phyloP scores from a whole-genome alignment of 2,113 vertebrate genomes.

The Clarias batrachus region DNA sequence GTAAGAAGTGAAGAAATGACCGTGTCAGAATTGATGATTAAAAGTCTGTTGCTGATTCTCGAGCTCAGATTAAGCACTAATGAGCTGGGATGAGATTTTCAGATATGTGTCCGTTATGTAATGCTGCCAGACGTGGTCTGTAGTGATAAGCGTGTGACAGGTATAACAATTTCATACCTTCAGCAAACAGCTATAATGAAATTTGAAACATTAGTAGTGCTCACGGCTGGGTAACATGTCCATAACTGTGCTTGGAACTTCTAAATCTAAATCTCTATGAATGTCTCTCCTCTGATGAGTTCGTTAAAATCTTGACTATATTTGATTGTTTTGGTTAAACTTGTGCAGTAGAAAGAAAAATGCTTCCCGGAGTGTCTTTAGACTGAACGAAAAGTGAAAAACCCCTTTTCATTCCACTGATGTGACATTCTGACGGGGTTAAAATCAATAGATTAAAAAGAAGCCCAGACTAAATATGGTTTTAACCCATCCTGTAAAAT shows the following conservation, averaged over 20 bases:
- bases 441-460: background rate
- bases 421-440: background rate
- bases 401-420: background rate
- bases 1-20: background rate
- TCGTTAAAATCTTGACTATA: background rate
- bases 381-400: background rate
- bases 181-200: background rate
- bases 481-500: background rate
- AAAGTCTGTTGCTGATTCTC: background rate
- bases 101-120: background rate
- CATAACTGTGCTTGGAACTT: background rate
- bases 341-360: background rate
- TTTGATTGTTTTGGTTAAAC: background rate
- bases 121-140: background rate
- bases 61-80: background rate
- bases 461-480: background rate
- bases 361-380: background rate
- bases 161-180: background rate
- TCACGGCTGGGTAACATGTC: background rate
- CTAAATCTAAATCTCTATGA: background rate
- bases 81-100: background rate
- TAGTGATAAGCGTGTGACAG: background rate
- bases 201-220: background rate
- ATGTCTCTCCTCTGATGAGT: background rate
- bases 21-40: background rate